phyloP scores from a whole-genome alignment of 2,113 vertebrate genomes.

The Nothocercus julius region DNA sequence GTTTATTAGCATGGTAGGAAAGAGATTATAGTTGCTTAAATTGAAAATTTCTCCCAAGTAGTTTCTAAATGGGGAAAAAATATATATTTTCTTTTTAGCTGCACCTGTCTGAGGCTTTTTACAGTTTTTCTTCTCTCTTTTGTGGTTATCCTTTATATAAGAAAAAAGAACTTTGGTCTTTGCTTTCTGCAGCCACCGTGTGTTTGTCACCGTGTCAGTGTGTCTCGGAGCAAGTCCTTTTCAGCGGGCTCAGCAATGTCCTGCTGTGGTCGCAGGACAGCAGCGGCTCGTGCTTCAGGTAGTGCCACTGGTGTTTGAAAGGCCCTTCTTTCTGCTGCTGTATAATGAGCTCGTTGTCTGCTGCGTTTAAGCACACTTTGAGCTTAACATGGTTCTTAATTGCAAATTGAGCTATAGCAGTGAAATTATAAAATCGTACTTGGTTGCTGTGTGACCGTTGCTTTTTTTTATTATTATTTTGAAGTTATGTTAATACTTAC shows the following conservation, averaged over 20 bases:
- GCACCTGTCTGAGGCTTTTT: neutral
- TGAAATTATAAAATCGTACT: slow-evolving; percentile 13
- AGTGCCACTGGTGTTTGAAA: slow-evolving; percentile 36
- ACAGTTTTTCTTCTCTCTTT: neutral
- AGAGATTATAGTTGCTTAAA: neutral
- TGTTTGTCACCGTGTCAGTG: slow-evolving; percentile 39
- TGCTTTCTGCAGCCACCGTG: slow-evolving; percentile 12
- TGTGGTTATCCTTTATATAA: neutral
- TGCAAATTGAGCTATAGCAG: slow-evolving; percentile 15
- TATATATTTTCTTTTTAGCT: neutral
- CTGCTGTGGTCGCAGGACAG: slow-evolving; percentile 35
- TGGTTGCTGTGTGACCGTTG: neutral
- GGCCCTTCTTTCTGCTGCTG: slow-evolving; percentile 29
- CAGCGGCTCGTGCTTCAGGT: slow-evolving; percentile 48
- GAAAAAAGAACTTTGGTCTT: slow-evolving; percentile 9
- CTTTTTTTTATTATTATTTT: neutral
- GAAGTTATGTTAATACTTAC: neutral
- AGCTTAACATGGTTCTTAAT: slow-evolving; percentile 44
- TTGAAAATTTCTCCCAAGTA: neutral
- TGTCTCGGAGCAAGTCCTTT: slow-evolving; percentile 48
- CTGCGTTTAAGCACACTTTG: slow-evolving; percentile 35
- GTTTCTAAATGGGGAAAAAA: neutral
- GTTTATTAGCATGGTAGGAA: neutral
- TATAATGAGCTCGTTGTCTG: slow-evolving; percentile 43
- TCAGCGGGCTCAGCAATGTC: slow-evolving; percentile 4